Evolutionary conservation across 2,888 invertebrate species (phyloP).

Genomic region (Microdon myrmicae): DNA sequence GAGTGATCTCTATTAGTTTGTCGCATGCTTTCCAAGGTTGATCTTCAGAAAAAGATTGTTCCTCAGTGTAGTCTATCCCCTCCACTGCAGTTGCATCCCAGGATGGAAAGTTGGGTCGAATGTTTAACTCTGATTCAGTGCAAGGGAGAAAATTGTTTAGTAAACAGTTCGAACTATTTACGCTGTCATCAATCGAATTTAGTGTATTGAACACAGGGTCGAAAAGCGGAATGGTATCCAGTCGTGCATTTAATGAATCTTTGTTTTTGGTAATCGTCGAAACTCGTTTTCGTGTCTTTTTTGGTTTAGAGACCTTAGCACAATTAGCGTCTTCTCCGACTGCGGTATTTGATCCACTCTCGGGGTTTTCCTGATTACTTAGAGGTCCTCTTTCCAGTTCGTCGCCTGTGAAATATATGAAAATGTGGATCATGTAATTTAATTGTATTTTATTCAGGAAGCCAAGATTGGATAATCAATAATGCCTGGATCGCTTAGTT

Average conservation of each 20-base stretch:
- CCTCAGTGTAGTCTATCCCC: constrained; percentile 55
- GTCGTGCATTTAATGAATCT: constrained; percentile 63
- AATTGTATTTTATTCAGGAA: too few relatives aligned
- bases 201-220: constrained; percentile 74
- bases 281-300: constrained; percentile 57
- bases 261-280: constrained; percentile 66
- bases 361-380: constrained; percentile 10
- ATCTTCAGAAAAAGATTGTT: constrained; percentile 39
- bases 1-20: constrained; percentile 55
- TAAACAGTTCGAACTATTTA: constrained; percentile 72
- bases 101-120: constrained; percentile 60
- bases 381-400: too few relatives aligned
- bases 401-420: constrained; percentile 11
- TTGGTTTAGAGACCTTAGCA: constrained; percentile 57
- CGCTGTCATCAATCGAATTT: constrained; percentile 72
- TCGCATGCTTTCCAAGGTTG: constrained; percentile 52
- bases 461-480: too few relatives aligned
- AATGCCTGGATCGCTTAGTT: too few relatives aligned
- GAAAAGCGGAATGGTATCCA: constrained; percentile 66
- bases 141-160: constrained; percentile 72
- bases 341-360: constrained; percentile 47
- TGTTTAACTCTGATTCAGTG: constrained; percentile 65
- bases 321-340: constrained; percentile 21
- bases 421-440: too few relatives aligned
- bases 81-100: constrained; percentile 57